Evolutionary conservation across 2,888 invertebrate species (phyloP).

Genomic region (Tuta absoluta): DNA sequence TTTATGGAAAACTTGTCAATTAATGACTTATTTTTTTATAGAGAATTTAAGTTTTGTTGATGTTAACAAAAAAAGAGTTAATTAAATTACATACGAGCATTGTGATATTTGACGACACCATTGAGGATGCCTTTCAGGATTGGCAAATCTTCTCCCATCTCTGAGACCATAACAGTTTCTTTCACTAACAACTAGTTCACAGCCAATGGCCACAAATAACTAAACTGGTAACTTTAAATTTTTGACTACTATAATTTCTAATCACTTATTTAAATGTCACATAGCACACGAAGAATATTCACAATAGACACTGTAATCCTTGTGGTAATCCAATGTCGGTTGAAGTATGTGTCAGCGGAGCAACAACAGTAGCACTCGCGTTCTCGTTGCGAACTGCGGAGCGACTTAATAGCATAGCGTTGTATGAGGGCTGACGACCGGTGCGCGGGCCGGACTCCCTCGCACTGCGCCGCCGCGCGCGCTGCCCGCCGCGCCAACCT

Average conservation of each 20-base stretch:
- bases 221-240: slow-evolving; percentile 70
- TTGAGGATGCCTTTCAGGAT: slow-evolving; percentile 95
- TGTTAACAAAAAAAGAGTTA: neutral
- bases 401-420: slow-evolving; percentile 69
- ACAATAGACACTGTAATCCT: slow-evolving; percentile 76
- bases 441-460: slow-evolving; percentile 81
- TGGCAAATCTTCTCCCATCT: slow-evolving; percentile 94
- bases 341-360: slow-evolving; percentile 53
- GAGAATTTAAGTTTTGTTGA: neutral
- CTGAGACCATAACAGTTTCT: slow-evolving; percentile 74
- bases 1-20: neutral
- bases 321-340: slow-evolving; percentile 63
- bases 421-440: slow-evolving; percentile 79
- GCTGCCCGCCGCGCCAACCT: slow-evolving; percentile 83
- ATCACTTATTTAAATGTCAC: slow-evolving; percentile 60
- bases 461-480: slow-evolving; percentile 81
- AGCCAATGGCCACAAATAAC: slow-evolving; percentile 75
- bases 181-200: slow-evolving; percentile 75
- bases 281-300: slow-evolving; percentile 54
- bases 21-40: neutral
- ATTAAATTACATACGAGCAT: slow-evolving; percentile 90
- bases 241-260: slow-evolving; percentile 52
- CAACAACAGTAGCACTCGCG: slow-evolving; percentile 53
- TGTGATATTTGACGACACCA: slow-evolving; percentile 94
- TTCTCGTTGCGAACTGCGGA: slow-evolving; percentile 64